Base-by-base conservation (phyloP, 2,113 vertebrate genomes). In the Tauraco erythrolophus region DNA sequence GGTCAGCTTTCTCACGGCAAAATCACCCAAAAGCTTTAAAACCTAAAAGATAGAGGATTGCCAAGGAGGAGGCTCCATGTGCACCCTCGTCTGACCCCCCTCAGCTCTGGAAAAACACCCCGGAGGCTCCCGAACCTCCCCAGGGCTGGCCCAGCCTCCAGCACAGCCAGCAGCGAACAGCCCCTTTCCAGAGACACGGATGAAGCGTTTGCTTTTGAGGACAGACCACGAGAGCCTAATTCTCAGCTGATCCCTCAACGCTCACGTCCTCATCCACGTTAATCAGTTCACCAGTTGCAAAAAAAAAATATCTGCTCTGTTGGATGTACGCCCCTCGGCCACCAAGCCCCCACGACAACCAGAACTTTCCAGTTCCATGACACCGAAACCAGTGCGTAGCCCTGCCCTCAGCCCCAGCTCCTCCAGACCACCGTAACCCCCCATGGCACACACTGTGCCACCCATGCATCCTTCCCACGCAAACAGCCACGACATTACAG, bases 401-500 rank as follows among this genome's bases (percentile, higher is more conserved):
- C 21, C 16, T 24, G 41, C 37, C 12, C 27, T 14, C 41, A 37
- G 60, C 60, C 74, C 21, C 60, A 39, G 61, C 39, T 43, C 31
- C 69, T 30, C 77, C 6, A 1, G 14, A 37, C 31, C 0, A 2
- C 31, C 16, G 43, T 62, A 17, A 56, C 22, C 48, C 54, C 19
- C 31, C 13, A 7, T 13, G 11, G 35, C 15, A 14, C 0, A 5
- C 0, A 1, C 50, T 19, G 31, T 30, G 50, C 50, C 39, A 27
- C 50, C 43, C 2, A 0, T 3, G 2, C 23, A 7, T 30, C 46
- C 37, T 71, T 41, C 84, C 45, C 28, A 31, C 2, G 2, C 65
- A 6, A 46, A 11, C 27, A 23, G 15, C n/a, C 30, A 9, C 1
- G 10, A 19, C 18, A 13, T 56, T 1, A 12, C 0, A 9, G 3